Conservation (phyloP, 1,140 invertebrate species). For the Drosophila malerkotliana region DNA sequence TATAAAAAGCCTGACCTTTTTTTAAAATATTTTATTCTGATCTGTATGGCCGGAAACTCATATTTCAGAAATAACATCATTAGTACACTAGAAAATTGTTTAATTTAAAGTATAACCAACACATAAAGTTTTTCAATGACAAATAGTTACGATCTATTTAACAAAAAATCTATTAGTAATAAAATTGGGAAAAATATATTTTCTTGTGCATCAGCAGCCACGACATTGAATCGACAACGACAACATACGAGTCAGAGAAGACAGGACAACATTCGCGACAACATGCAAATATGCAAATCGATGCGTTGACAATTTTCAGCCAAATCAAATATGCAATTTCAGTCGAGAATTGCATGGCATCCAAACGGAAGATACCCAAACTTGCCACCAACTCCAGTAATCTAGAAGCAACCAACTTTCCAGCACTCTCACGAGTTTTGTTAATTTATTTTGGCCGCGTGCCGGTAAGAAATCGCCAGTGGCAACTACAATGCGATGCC, state of each 20-base stretch:
- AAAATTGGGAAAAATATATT: background rate
- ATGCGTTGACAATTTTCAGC: conserved; percentile 73
- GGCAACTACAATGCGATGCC: conserved; percentile 33
- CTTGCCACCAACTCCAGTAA: background rate
- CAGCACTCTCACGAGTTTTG: conserved; percentile 66
- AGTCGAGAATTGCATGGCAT: conserved; percentile 31
- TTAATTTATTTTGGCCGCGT: conserved; percentile 81
- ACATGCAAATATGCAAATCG: conserved; percentile 81
- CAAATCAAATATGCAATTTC: conserved; percentile 73
- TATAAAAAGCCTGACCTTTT: too few species aligned
- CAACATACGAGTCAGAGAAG: conserved; percentile 20
- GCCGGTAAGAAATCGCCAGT: conserved; percentile 64
- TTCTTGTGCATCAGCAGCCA: conserved; percentile 9
- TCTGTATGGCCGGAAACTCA: too few species aligned
- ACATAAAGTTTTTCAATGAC: too few species aligned
- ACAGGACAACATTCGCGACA: conserved; percentile 63
- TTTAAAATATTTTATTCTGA: too few species aligned
- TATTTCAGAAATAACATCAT: too few species aligned
- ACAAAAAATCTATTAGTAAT: background rate
- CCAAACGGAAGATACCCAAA: background rate
- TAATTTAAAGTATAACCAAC: too few species aligned
- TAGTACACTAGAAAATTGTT: too few species aligned
- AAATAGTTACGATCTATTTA: background rate
- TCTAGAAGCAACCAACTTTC: conserved; percentile 5
- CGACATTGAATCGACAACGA: conserved; percentile 29